Base-by-base conservation (phyloP, 2,113 vertebrate genomes). In the Gobius niger region DNA sequence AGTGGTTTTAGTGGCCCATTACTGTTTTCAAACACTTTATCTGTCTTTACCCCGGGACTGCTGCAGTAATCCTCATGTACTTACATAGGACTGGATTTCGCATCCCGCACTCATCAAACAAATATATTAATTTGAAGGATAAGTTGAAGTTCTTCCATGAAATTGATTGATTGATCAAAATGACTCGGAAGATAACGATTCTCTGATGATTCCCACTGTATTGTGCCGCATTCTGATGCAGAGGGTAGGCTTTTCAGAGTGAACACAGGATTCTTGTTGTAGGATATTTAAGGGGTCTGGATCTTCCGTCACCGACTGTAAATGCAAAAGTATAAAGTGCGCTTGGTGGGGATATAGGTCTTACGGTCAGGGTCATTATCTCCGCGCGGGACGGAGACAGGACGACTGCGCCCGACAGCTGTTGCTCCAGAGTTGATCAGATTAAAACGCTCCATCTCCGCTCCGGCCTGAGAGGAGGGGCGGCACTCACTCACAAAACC, bases 381-480 rank as follows among this genome's bases (percentile, higher is more conserved):
- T 8, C 40, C 2, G 56, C 42, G 14, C 5, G 34, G 56, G 18
- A 12, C 56, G 44, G 40, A 60, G 57, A 60, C 57, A 60, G 57
- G 40, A n/a, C 57, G 57, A 60, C 57, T 9, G 41, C 57, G 42
- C 40, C 40, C 14, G 57, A 60, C 57, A 60, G 57, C 57, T 60
- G 57, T 60, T 60, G 57, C 57, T 10, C 40, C 57, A n/a, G 57
- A 42, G 40, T 40, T 42, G 56, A 60, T 60, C 56, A 60, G 56
- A 60, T 60, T 60, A 60, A 60, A 60, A 15, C 14, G 13, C 12
- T 41, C 56, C 56, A 42, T 59, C 13, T 59, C 56, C 56, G 56
- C 40, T 57, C 19, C 24, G 24, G 24, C 4, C 18, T 10, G 18
- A 13, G 54, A 40, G 12, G 16, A 24, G 24, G 24, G 18, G 54